Conservation (phyloP, 2,113 vertebrate genomes). For the Martes martes region DNA sequence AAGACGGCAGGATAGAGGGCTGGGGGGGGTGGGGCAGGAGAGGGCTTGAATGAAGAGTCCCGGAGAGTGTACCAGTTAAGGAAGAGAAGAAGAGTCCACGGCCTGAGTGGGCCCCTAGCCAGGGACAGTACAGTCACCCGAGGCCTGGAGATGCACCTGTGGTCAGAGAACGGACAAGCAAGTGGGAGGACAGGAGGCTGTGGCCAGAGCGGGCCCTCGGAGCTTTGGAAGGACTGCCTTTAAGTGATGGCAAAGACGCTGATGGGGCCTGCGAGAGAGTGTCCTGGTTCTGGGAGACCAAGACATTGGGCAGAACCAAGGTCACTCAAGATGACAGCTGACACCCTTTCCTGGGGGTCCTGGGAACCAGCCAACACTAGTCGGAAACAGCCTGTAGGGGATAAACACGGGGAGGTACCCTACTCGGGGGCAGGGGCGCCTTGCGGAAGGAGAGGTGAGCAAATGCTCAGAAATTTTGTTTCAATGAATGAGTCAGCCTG, state of each 20-base stretch:
- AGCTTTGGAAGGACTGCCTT: background rate
- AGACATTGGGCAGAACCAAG: background rate
- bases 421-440: fast-evolving
- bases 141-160: background rate
- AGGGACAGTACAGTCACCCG: fast-evolving
- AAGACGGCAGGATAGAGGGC: fast-evolving
- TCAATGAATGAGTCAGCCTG: background rate
- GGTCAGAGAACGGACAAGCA: background rate
- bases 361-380: background rate
- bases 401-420: fast-evolving
- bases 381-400: background rate
- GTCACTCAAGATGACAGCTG: background rate
- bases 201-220: background rate
- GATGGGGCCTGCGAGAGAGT: background rate
- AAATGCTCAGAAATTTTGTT: background rate
- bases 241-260: background rate
- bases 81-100: background rate
- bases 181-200: background rate
- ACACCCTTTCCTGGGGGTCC: background rate
- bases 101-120: background rate
- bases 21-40: background rate
- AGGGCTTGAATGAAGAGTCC: background rate
- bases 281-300: background rate
- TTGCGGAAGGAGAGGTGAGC: background rate
- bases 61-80: too few species aligned